A percentile compares a stretch with the other conserved stretches of the same genome.
Evolutionary conservation across 2,113 vertebrate genomes (phyloP).

Genomic region (Corvus hawaiiensis): DNA sequence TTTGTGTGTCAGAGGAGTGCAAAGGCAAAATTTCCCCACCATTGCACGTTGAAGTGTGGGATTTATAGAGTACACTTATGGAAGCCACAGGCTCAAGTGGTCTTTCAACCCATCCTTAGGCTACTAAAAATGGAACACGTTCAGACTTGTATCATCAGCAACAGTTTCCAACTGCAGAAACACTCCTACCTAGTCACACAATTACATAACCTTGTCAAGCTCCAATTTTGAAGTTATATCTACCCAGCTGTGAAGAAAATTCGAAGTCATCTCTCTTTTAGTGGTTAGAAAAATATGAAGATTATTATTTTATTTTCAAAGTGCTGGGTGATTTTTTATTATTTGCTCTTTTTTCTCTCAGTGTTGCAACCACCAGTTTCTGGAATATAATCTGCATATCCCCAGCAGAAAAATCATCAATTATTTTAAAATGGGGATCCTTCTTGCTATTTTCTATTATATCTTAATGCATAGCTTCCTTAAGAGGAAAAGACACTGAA

Average conservation of each 20-base stretch:
- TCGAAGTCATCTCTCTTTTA: neutral
- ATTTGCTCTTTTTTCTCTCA: neutral
- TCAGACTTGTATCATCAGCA: neutral
- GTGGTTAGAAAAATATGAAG: neutral
- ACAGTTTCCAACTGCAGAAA: neutral
- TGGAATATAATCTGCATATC: neutral
- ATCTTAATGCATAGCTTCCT: neutral
- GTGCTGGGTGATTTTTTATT: neutral
- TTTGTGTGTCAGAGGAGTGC: accelerated
- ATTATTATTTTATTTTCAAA: neutral
- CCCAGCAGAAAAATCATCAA: neutral
- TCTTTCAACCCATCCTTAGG: neutral
- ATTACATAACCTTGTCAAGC: neutral
- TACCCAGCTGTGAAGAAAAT: neutral
- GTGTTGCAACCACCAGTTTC: neutral
- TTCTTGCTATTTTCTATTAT: neutral
- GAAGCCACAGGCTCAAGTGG: neutral
- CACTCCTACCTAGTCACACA: neutral
- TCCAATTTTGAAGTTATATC: neutral
- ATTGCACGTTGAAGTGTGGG: neutral
- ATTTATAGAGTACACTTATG: neutral
- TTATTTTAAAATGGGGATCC: neutral
- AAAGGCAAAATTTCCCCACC: neutral
- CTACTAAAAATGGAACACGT: neutral
- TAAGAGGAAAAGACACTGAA: neutral